Percentiles rank a stretch among this genome's conserved stretches.
Conservation (phyloP, 2,888 invertebrate genomes). For the Heliconius ismenius region DNA sequence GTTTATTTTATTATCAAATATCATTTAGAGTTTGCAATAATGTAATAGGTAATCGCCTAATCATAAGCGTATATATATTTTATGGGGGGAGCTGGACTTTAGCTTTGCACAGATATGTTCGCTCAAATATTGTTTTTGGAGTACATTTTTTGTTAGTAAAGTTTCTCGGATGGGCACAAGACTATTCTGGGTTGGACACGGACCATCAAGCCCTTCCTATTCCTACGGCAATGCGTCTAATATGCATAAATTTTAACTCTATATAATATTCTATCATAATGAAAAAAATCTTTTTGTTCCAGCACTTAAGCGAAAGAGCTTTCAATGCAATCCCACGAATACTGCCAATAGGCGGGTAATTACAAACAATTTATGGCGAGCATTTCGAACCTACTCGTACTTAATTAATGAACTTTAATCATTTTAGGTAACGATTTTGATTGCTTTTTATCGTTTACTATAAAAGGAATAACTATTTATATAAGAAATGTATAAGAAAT, state of each 20-base stretch:
- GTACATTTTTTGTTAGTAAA: no score
- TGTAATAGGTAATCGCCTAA: background rate
- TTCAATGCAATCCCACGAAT: constrained; percentile 28
- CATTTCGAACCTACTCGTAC: constrained; percentile 27
- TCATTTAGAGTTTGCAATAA: background rate
- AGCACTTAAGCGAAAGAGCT: constrained; percentile 21
- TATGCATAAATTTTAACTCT: background rate
- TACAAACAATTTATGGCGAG: constrained; percentile 32
- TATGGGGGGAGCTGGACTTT: no score
- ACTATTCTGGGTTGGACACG: no score
- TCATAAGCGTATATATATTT: no score
- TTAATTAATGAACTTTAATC: constrained; percentile 27
- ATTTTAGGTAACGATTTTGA: constrained; percentile 28
- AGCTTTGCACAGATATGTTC: no score
- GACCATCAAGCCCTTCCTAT: no score
- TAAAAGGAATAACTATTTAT: background rate
- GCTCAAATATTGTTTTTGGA: no score
- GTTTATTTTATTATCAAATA: background rate
- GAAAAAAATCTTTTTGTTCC: background rate
- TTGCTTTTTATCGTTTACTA: constrained; percentile 25
- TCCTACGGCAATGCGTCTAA: no score
- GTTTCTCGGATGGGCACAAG: no score
- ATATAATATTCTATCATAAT: background rate
- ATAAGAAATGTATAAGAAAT: no score
- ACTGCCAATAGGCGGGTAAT: constrained; percentile 33